phyloP scores from a whole-genome alignment of 2,888 invertebrate genomes.

The Rhagonycha fulva region DNA sequence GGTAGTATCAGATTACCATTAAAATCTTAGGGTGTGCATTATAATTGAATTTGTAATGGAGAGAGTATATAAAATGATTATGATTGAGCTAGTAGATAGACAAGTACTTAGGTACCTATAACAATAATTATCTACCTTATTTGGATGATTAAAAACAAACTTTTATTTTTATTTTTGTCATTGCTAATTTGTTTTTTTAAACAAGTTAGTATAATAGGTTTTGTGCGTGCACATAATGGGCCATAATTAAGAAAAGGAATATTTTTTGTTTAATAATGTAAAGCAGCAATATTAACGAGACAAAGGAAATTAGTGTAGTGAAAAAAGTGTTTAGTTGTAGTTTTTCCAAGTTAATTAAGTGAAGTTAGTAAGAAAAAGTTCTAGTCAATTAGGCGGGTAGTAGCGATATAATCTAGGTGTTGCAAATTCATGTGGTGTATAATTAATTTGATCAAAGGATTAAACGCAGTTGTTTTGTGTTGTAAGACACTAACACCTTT shows the following conservation, averaged over 20 bases:
- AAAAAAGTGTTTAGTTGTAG: neutral
- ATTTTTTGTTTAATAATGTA: neutral
- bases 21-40: neutral
- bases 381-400: neutral
- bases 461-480: neutral
- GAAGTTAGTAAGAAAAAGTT: neutral
- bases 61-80: neutral
- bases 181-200: neutral
- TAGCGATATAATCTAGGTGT: neutral
- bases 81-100: neutral
- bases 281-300: neutral
- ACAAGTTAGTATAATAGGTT: neutral
- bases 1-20: conserved; percentile 7
- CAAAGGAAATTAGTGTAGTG: neutral
- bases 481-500: conserved; percentile 5
- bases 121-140: neutral
- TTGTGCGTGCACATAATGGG: neutral
- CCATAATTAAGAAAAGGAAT: neutral
- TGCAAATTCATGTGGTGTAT: neutral
- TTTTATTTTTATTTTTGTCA: conserved; percentile 3
- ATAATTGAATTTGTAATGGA: neutral
- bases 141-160: neutral
- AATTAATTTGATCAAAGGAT: conserved; percentile 1
- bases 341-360: neutral
- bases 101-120: no score